Evolutionary conservation across 2,113 vertebrate species (phyloP), one percentile per base, ranked within the genome.

Genomic region (Heloderma charlesbogerti): DNA sequence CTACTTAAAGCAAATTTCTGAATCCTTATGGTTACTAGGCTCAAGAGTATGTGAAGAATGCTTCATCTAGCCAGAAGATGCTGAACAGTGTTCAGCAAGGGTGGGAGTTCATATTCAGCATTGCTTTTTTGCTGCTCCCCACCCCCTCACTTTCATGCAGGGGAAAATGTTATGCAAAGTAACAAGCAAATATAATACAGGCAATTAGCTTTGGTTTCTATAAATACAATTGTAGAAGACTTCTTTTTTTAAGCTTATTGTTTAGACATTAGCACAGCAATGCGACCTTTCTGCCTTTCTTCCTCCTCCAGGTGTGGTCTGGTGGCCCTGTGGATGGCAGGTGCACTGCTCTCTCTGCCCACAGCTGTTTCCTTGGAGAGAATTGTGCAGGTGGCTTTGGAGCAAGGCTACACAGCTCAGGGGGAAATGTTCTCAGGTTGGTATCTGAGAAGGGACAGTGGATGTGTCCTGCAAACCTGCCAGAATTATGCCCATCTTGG

Each of bases 381-480:
- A 2, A 94, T 99, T 3, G 88, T 98, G 84, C 96, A 97, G 83
- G 95, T 95, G 8, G 98, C 98, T 0, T 3, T 95, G 86, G 94
- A 94, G 25, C 96, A 95, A 86, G 98, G 98, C 71, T 99, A 98
- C 95, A 98, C 98, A 0, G 97, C 95, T 4, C 98, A 98, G 87
- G 98, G 98, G 31, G 98, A 99, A 95, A 98, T 99, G 98, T 99
- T 99, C 96, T 99, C 98, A 78, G 98, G 98, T 98, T 79, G 93
- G 95, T 86, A 31, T 16, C 20, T 10, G 51, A 78, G 72, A 40
- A 54, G 5, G 8, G 34, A 9, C 22, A 34, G 27, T 0, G 1
- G 34, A 31, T 6, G 25, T 1, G 0, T 22, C 0, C 2, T 27
- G 66, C 66, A 37, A 5, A 54, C 9, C 15, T 71, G 48, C 69